Evolutionary conservation across 2,797 vertebrate genomes (phyloP).

Genomic region (Hippocampus kuda): DNA sequence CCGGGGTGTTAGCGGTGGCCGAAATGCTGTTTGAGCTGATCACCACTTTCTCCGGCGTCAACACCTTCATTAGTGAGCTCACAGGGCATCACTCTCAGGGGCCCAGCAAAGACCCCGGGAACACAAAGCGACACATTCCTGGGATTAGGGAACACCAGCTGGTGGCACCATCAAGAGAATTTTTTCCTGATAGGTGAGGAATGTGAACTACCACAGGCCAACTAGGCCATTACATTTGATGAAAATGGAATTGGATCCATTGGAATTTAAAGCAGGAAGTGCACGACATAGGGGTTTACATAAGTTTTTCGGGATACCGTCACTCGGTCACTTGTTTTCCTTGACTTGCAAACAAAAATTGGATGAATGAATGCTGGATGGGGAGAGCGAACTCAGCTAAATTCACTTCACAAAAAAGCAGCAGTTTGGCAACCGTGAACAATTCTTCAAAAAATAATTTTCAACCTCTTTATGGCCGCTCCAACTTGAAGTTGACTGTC

Average conservation of each 20-base stretch:
- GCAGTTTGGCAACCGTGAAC: too few species aligned
- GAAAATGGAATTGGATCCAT: background rate
- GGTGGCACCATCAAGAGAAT: constrained; percentile 32
- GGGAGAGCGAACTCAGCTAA: too few species aligned
- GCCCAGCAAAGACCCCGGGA: constrained; percentile 41
- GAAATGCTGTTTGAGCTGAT: constrained; percentile 39
- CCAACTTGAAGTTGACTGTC: too few species aligned
- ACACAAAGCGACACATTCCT: constrained; percentile 59
- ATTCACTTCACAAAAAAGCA: too few species aligned
- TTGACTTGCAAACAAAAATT: background rate
- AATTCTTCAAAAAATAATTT: too few species aligned
- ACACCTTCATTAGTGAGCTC: constrained; percentile 61
- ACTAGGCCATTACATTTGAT: background rate
- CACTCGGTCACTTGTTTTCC: too few species aligned
- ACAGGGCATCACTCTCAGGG: constrained; percentile 33
- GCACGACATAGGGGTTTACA: too few species aligned
- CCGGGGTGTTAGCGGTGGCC: constrained; percentile 35
- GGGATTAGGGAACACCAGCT: constrained; percentile 40
- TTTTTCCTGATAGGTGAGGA: constrained; percentile 20
- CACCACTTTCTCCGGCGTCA: constrained; percentile 37
- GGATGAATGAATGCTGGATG: too few species aligned
- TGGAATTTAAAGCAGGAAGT: constrained; percentile 1
- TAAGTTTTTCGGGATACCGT: too few species aligned
- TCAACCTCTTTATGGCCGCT: too few species aligned
- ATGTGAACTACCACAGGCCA: background rate